Evolutionary conservation across 92 coral and sea anemone genomes (phyloP).

Genomic region (Actinernus sp.): DNA sequence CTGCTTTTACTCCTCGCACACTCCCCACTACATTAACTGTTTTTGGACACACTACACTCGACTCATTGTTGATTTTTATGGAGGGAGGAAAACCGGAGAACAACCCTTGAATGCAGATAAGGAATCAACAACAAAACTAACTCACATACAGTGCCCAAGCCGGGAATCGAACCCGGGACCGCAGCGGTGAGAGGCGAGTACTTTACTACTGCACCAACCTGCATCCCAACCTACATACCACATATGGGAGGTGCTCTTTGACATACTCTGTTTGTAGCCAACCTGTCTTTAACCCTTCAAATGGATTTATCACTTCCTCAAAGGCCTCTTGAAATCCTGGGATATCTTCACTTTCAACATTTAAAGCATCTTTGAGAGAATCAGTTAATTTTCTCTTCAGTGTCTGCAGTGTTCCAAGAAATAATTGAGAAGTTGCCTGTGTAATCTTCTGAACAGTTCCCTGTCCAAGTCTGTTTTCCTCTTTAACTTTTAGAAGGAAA

Average conservation of each 20-base stretch:
- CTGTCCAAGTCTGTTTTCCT: conserved; percentile 4
- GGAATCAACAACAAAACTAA: too few relatives aligned
- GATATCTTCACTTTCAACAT: background rate
- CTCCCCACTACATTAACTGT: too few relatives aligned
- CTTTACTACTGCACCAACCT: too few relatives aligned
- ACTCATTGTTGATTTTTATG: too few relatives aligned
- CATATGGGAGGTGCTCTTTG: conserved; percentile 1
- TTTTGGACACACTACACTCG: too few relatives aligned
- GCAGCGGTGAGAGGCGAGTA: too few relatives aligned
- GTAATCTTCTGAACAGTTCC: background rate
- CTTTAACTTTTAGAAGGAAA: conserved; percentile 1
- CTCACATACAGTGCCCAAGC: too few relatives aligned
- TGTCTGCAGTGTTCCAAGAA: background rate
- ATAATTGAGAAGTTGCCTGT: conserved; percentile 1
- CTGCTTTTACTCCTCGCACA: too few relatives aligned
- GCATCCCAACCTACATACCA: background rate
- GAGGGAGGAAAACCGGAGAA: too few relatives aligned
- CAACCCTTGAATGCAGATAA: too few relatives aligned
- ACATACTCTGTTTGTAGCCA: conserved; percentile 5
- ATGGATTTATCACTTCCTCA: background rate
- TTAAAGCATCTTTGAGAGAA: background rate
- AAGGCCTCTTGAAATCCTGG: conserved; percentile 1
- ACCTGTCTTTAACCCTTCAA: conserved; percentile 1
- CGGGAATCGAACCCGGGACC: too few relatives aligned
- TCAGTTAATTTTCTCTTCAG: background rate